phyloP scores from a whole-genome alignment of 2,888 invertebrate species.

The Stenolophus ochropezus region DNA sequence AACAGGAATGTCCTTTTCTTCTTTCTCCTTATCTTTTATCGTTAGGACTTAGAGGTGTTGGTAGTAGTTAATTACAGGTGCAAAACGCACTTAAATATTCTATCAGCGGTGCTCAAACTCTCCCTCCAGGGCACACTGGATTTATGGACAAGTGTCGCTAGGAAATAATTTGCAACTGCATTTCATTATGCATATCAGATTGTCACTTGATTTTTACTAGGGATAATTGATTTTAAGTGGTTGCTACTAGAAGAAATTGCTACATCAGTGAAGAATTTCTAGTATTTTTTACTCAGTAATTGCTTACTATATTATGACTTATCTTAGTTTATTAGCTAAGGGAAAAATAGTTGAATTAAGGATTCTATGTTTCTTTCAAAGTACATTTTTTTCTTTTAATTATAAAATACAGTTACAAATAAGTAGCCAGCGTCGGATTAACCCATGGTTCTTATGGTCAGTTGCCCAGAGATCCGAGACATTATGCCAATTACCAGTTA shows the following conservation, averaged over 20 bases:
- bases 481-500: too few relatives aligned
- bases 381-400: too few relatives aligned
- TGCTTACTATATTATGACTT: too few relatives aligned
- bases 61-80: constrained; percentile 49
- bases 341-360: too few relatives aligned
- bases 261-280: too few relatives aligned
- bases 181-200: constrained; percentile 12
- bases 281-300: too few relatives aligned
- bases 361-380: too few relatives aligned
- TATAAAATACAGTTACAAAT: too few relatives aligned
- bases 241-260: background rate
- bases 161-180: constrained; percentile 10
- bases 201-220: background rate
- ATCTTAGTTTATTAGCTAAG: too few relatives aligned
- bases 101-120: constrained; percentile 39
- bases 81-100: constrained; percentile 51
- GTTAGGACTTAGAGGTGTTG: background rate
- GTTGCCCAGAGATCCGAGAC: too few relatives aligned
- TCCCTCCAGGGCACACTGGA: constrained; percentile 9
- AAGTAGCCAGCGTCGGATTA: too few relatives aligned
- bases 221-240: constrained; percentile 8
- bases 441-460: too few relatives aligned
- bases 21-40: background rate
- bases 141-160: constrained; percentile 20
- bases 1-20: background rate